Base-by-base conservation (phyloP, 2,888 invertebrate species). In the Xanthorhoe designata region DNA sequence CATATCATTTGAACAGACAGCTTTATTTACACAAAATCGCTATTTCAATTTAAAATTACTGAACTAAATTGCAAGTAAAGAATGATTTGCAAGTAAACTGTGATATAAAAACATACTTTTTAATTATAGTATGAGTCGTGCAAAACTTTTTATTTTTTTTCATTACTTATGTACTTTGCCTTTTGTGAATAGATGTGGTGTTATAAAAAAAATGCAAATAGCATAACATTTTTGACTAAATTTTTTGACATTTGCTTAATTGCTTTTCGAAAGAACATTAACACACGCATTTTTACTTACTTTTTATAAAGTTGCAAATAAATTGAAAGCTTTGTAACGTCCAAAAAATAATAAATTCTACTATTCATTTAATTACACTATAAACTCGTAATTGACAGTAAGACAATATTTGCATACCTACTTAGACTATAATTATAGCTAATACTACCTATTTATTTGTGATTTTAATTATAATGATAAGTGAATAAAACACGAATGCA, bases 321-420 rank as follows among this genome's bases (percentile, higher is more conserved):
- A 56, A 62, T 45, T 10, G 53, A 18, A 62, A 62, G 55, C 59
- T 15, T 35, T 47, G 29, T 18, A 38, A 38, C 17, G 1, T 32
- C 4, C n/a, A 50, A 24, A 58, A 24, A 58, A 49, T 45, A 62
- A 57, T 47, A 59, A 64, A 64, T 45, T 58, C 38, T 47, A 45
- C 13, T 64, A 51, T 54, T 61, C 24, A 64, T 60, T 67, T 68
- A 13, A 54, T 10, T 54, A 64, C 60, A 63, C 64, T 66, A 66
- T 68, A 52, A 66, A 63, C 56, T 69, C 64, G 61, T 74, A 74
- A 74, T 74, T 74, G 74, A 74, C 74, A 69, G 32, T 70, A 69
- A 68, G 58, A 66, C 61, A 66, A 45, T 63, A 66, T 57, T 63
- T 61, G 45, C 60, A 62, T 60, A 61, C 59, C 51, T 59, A 59